A percentile compares a stretch with the other conserved stretches of the same genome.
Evolutionary conservation across 2,113 vertebrate genomes (phyloP).

Genomic region (Coregonus clupeaformis): DNA sequence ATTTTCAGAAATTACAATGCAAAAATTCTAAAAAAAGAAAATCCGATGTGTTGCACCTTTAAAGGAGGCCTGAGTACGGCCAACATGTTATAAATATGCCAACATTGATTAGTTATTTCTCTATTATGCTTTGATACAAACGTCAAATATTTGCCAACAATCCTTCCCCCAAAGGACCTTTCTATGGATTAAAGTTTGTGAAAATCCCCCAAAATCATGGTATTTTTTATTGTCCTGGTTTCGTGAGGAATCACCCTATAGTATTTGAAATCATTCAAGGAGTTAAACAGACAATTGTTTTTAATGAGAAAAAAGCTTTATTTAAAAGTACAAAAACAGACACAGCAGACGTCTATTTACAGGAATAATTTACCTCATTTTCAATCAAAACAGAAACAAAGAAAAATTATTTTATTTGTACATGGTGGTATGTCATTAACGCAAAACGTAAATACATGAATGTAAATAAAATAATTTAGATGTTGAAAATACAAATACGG

Average conservation of each 20-base stretch:
- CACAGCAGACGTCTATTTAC: conserved; percentile 78
- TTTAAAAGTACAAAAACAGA: conserved; percentile 89
- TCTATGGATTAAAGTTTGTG: too few relatives aligned
- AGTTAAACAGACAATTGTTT: background rate
- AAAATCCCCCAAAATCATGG: too few relatives aligned
- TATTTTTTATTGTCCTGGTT: too few relatives aligned
- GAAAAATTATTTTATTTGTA: conserved; percentile 47
- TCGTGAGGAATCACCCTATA: background rate
- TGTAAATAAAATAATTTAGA: conserved; percentile 92
- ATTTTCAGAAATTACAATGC: too few relatives aligned
- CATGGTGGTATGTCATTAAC: conserved; percentile 78
- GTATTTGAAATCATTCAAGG: background rate
- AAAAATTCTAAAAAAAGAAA: too few relatives aligned
- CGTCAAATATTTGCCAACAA: too few relatives aligned
- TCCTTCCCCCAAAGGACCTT: too few relatives aligned
- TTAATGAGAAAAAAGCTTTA: conserved; percentile 80
- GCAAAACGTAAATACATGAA: conserved; percentile 18
- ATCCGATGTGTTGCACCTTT: too few relatives aligned
- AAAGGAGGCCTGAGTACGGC: too few relatives aligned
- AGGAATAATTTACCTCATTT: conserved; percentile 87
- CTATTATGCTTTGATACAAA: too few relatives aligned
- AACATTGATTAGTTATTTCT: too few relatives aligned
- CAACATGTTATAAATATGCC: too few relatives aligned
- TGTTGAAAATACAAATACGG: conserved; percentile 79
- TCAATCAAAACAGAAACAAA: conserved; percentile 63